Percentiles rank a stretch among this genome's conserved stretches.
Conservation (phyloP, 2,113 vertebrate genomes). For the Melanerpes aurifrons region DNA sequence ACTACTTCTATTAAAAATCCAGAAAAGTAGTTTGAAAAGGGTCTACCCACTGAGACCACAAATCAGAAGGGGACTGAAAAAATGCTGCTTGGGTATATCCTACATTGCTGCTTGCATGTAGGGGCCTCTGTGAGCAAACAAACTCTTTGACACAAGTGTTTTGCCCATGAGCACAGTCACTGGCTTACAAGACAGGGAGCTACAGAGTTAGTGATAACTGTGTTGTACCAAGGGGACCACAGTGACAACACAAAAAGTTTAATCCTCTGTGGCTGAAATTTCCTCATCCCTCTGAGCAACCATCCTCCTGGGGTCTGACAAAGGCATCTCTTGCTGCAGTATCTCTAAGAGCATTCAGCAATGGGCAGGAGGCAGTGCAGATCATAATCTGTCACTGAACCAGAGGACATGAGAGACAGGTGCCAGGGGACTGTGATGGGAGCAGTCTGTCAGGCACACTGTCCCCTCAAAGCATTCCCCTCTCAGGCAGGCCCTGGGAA, state of each 20-base stretch:
- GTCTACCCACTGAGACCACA: neutral
- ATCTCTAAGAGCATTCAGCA: neutral
- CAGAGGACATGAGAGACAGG: neutral
- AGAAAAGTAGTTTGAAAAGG: neutral
- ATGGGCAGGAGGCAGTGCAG: rapidly evolving
- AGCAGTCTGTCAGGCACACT: neutral
- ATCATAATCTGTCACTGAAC: neutral
- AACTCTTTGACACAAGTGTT: neutral
- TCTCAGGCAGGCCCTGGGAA: neutral
- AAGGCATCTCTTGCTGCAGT: neutral
- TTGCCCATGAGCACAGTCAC: neutral
- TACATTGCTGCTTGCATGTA: neutral
- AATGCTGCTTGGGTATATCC: neutral
- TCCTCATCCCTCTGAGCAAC: neutral
- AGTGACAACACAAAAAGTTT: neutral
- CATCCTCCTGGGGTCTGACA: neutral
- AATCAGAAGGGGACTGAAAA: neutral
- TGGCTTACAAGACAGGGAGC: neutral
- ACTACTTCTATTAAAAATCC: neutral
- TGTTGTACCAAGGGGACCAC: neutral
- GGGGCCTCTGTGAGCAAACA: neutral
- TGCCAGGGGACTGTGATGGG: neutral
- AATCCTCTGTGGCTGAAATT: neutral
- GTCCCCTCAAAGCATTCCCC: neutral
- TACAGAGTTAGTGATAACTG: neutral